These are phyloP conservation scores for Choristoneura rosaceana DNA, from an alignment of 2,888 invertebrate species.

Conservation along the genomic window DNA sequence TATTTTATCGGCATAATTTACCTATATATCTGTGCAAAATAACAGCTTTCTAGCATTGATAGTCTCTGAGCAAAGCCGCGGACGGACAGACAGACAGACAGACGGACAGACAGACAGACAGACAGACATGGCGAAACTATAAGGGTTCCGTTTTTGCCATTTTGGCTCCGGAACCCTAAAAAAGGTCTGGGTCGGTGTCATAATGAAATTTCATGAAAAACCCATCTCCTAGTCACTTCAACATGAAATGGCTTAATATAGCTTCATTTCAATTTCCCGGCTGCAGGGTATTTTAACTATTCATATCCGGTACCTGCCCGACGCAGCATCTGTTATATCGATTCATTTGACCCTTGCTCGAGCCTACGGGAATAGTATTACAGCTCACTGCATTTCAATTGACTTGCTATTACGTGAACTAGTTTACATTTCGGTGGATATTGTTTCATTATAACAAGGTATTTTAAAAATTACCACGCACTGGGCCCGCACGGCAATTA, in stretches of 20 bases:
- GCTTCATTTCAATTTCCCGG: constrained; percentile 15
- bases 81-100: too few relatives aligned
- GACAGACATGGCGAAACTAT: too few relatives aligned
- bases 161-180: too few relatives aligned
- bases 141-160: too few relatives aligned
- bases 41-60: too few relatives aligned
- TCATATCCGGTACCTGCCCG: constrained; percentile 36
- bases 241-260: background rate
- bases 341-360: constrained; percentile 25
- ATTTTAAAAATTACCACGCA: too few relatives aligned
- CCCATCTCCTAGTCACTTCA: background rate
- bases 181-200: background rate
- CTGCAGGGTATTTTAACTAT: constrained; percentile 35
- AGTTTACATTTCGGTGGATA: background rate
- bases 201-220: background rate
- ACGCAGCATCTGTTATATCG: constrained; percentile 18
- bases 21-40: too few relatives aligned
- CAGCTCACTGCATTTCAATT: constrained; percentile 12
- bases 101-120: too few relatives aligned
- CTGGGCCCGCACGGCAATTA: too few relatives aligned
- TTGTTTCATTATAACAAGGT: background rate
- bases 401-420: background rate
- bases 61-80: too few relatives aligned
- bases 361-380: constrained; percentile 5
- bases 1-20: too few relatives aligned